These are phyloP conservation scores for Chelmon rostratus DNA, from an alignment of 2,797 vertebrate genomes.

Conservation along the genomic window DNA sequence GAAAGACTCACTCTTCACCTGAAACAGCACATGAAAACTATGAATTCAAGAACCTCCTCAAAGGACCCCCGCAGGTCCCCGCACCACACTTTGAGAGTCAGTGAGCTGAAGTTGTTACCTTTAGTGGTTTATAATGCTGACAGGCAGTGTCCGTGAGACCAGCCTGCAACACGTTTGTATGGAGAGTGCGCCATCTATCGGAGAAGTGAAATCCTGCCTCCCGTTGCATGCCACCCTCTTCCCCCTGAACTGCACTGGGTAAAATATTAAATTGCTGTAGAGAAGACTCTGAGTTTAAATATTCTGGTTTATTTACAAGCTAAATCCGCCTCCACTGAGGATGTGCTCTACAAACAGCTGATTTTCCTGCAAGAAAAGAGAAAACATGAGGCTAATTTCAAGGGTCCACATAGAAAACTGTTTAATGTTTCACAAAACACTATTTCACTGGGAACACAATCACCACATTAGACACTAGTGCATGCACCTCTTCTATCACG, in stretches of 20 bases:
- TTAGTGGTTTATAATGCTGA: slow-evolving; percentile 1
- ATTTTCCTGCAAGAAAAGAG: not conserved
- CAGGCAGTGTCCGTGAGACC: slow-evolving; percentile 5
- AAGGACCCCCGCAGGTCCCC: not conserved
- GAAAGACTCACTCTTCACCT: not conserved
- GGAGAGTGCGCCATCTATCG: slow-evolving; percentile 87
- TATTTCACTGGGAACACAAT: slow-evolving; percentile 31
- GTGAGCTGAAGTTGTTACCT: slow-evolving; percentile 23
- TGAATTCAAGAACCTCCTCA: not conserved
- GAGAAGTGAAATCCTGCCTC: slow-evolving; percentile 3
- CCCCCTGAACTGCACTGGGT: not conserved
- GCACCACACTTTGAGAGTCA: slow-evolving; percentile 3
- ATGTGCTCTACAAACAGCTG: slow-evolving; percentile 2
- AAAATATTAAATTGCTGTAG: not conserved
- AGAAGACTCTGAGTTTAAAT: not conserved
- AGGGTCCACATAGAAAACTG: slow-evolving; percentile 30
- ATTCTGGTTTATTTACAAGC: slow-evolving; percentile 12
- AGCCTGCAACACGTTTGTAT: slow-evolving; percentile 65
- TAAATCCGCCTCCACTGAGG: not conserved
- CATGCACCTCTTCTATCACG: slow-evolving; percentile 44
- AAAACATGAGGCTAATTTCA: slow-evolving; percentile 14
- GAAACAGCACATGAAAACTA: not conserved
- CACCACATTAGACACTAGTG: slow-evolving; percentile 16
- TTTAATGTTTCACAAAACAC: slow-evolving; percentile 76
- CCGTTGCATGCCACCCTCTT: not conserved